A percentile compares a stretch with the other conserved stretches of the same genome.
Evolutionary conservation across 1,140 invertebrate genomes (phyloP).

Genomic region (Halesus radiatus): DNA sequence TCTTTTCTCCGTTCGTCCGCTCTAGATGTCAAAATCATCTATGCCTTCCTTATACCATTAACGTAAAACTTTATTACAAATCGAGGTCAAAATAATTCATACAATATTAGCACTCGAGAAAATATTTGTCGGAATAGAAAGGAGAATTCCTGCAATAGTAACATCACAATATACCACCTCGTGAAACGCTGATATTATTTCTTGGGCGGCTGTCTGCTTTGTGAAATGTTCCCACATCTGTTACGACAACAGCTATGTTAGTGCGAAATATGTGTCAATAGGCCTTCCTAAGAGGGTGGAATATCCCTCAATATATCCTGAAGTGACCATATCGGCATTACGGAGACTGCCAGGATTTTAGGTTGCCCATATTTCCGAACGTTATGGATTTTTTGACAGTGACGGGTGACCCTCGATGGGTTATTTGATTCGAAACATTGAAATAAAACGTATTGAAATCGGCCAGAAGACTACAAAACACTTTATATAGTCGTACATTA

Average conservation of each 20-base stretch:
- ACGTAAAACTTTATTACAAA: no score
- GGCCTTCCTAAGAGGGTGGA: background rate
- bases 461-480: no score
- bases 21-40: no score
- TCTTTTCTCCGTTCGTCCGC: no score
- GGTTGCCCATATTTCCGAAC: background rate
- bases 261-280: background rate
- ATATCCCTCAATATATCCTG: background rate
- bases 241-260: background rate
- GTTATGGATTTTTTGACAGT: slow-evolving; percentile 6
- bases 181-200: background rate
- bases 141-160: no score
- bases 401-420: background rate
- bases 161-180: no score
- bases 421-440: background rate
- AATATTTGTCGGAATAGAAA: no score
- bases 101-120: no score
- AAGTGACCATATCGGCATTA: slow-evolving; percentile 1
- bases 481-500: no score
- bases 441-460: no score
- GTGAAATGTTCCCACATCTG: background rate
- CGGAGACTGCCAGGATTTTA: background rate
- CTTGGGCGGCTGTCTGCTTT: background rate
- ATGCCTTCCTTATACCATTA: no score
- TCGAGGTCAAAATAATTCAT: no score